A percentile compares a stretch with the other conserved stretches of the same genome.
Conservation (phyloP, 2,113 vertebrate genomes). For the Psephotus haematonotus region DNA sequence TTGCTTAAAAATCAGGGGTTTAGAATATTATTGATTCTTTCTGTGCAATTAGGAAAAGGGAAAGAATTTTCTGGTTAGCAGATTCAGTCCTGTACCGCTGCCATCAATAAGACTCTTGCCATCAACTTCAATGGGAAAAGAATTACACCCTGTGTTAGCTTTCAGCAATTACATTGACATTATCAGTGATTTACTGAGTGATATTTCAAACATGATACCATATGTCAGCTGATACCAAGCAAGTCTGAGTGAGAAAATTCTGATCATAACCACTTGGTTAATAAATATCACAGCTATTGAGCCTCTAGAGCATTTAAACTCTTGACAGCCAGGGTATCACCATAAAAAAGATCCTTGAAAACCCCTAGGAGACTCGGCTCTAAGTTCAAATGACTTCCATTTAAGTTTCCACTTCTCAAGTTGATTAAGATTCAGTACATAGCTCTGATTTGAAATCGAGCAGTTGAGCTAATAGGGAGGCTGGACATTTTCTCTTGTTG, state of each 20-base stretch:
- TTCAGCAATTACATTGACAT: constrained; percentile 59
- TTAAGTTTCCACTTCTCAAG: constrained; percentile 9
- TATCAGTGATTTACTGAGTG: constrained; percentile 65
- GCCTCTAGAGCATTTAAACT: constrained; percentile 21
- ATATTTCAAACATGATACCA: constrained; percentile 48
- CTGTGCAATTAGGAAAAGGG: not conserved
- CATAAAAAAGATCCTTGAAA: not conserved
- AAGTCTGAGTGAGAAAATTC: constrained; percentile 47
- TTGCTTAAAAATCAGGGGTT: not conserved
- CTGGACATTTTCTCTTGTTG: constrained; percentile 23
- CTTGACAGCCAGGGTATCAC: not conserved
- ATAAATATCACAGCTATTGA: constrained; percentile 47
- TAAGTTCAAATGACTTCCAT: constrained; percentile 10
- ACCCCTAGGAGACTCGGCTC: not conserved
- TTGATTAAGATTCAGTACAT: constrained; percentile 22
- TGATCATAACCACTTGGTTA: constrained; percentile 50
- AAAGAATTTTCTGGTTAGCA: not conserved
- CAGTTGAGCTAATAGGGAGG: not conserved
- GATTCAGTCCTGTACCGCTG: not conserved
- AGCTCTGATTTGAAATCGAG: not conserved
- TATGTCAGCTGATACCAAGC: constrained; percentile 51
- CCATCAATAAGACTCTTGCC: not conserved
- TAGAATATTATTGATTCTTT: not conserved
- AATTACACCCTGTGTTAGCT: constrained; percentile 37
- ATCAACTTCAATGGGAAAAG: constrained; percentile 36